Evolutionary conservation across 2,797 vertebrate species (phyloP).

Genomic region (Melanogrammus aeglefinus): DNA sequence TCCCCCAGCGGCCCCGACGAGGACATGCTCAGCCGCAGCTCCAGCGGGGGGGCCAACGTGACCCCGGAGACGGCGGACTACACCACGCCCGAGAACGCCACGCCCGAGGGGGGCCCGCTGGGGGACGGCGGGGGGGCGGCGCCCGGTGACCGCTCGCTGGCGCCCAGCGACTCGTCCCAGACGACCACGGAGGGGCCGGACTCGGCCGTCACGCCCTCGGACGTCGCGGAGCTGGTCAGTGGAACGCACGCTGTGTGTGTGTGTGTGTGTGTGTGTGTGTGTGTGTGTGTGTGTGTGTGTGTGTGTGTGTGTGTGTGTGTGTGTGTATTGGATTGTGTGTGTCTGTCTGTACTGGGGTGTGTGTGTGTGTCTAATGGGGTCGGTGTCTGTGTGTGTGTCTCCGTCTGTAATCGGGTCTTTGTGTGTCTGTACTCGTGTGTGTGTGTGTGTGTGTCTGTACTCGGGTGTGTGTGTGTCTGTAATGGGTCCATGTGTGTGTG

Average conservation of each 20-base stretch:
- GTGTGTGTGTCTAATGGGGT: not conserved
- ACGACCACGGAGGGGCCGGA: slow-evolving; percentile 97
- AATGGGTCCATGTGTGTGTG: not conserved
- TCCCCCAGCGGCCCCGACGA: slow-evolving; percentile 79
- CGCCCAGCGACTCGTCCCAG: slow-evolving; percentile 94
- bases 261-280: not conserved
- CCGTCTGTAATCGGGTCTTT: not conserved
- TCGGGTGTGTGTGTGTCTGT: not conserved
- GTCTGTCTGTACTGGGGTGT: not conserved
- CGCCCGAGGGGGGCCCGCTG: slow-evolving; percentile 80
- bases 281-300: not conserved
- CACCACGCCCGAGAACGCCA: slow-evolving; percentile 67
- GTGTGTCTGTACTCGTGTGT: not conserved
- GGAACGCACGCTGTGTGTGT: not conserved
- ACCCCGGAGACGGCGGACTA: slow-evolving; percentile 70
- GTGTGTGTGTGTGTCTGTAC: not conserved
- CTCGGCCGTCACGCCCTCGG: slow-evolving; percentile 93
- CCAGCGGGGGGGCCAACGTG: slow-evolving; percentile 83
- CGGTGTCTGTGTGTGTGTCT: not conserved
- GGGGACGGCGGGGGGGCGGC: slow-evolving; percentile 62
- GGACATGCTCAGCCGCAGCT: slow-evolving; percentile 87
- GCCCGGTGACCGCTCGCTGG: slow-evolving; percentile 81
- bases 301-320: not conserved
- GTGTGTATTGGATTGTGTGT: not conserved
- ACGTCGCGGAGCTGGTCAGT: slow-evolving; percentile 87